A percentile compares a stretch with the other conserved stretches of the same genome.
Conservation (phyloP, 2,888 invertebrate species). For the Scaptomyza polygonia region DNA sequence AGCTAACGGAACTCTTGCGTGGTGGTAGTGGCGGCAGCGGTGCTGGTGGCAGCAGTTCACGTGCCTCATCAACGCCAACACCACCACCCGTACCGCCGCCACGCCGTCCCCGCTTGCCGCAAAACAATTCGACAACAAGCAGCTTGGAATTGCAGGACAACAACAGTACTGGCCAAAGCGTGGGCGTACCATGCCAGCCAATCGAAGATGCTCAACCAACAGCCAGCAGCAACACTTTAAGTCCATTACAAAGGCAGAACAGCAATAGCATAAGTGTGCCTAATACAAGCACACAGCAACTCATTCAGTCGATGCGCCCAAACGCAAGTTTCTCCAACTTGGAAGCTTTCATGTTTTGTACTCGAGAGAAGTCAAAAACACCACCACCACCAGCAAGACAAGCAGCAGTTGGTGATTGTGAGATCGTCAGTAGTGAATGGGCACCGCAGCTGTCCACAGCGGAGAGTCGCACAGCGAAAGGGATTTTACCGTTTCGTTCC, state of each 20-base stretch:
- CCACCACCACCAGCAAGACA: slow-evolving; percentile 53
- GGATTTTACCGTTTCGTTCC: slow-evolving; percentile 90
- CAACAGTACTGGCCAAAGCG: slow-evolving; percentile 11
- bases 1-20: slow-evolving; percentile 91
- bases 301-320: slow-evolving; percentile 73
- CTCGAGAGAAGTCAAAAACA: slow-evolving; percentile 79
- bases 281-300: slow-evolving; percentile 47
- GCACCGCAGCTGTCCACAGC: slow-evolving; percentile 85
- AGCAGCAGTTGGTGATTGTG: slow-evolving; percentile 23
- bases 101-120: slow-evolving; percentile 83
- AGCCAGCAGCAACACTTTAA: slow-evolving; percentile 6
- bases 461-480: slow-evolving; percentile 86
- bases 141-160: slow-evolving; percentile 82
- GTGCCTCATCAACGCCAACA: slow-evolving; percentile 86
- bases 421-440: slow-evolving; percentile 73
- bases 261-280: slow-evolving; percentile 37
- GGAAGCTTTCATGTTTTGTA: slow-evolving; percentile 77
- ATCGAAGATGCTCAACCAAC: slow-evolving; percentile 42
- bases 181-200: slow-evolving; percentile 7
- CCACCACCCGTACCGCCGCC: slow-evolving; percentile 86
- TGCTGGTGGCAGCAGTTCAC: slow-evolving; percentile 83
- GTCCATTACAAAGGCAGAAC: slow-evolving; percentile 74
- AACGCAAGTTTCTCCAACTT: slow-evolving; percentile 83
- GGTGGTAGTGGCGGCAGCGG: slow-evolving; percentile 81
- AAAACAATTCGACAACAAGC: slow-evolving; percentile 83